Base-by-base conservation (phyloP, 2,113 vertebrate genomes). In the Cyprinodon variegatus region DNA sequence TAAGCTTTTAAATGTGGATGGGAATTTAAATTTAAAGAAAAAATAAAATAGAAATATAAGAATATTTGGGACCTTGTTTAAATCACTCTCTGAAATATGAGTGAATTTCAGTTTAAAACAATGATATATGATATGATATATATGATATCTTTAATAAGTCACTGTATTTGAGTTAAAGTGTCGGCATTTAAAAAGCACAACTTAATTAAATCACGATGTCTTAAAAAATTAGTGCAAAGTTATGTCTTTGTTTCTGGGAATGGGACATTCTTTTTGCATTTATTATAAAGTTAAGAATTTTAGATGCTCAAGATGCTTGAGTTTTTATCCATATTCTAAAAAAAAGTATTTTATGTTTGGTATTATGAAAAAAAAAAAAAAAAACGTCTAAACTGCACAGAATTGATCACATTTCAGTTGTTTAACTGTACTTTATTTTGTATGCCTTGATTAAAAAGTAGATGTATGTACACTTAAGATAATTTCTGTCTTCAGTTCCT, bases 401-500 rank as follows among this genome's bases (percentile, higher is more conserved):
- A 57, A 20, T 20, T n/a, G 5, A 57, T 57, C 17, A 10, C 20
- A 57, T 57, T 57, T 57, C 17, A 20, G 17, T 20, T 20, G 50
- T 7, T 57, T n/a, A 9, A 17, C 20, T 53, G 50, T 57, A 20
- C 8, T 57, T 20, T 57, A 9, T 57, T 57, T 57, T 3, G n/a
- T 20, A 2, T 15, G 17, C 6, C 17, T 15, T n/a, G 2, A 20
- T 53, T 53, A 57, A n/a, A 9, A 57, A 57, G n/a, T 6, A 61
- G 14, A 37, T 53, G 17, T 60, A 22, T 63, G 13, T 41, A 61
- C 40, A 20, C 10, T 68, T 29, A 62, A 0, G 37, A 77, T 60
- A 15, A 36, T 29, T 22, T 85, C 36, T 88, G 3, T 80, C 5
- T 84, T 81, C 29, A 90, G 91, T 89, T 88, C 36, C 11, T 50